These are phyloP conservation scores for Melikaiella ostensackeni DNA, from an alignment of 2,888 invertebrate genomes.

Conservation along the genomic window DNA sequence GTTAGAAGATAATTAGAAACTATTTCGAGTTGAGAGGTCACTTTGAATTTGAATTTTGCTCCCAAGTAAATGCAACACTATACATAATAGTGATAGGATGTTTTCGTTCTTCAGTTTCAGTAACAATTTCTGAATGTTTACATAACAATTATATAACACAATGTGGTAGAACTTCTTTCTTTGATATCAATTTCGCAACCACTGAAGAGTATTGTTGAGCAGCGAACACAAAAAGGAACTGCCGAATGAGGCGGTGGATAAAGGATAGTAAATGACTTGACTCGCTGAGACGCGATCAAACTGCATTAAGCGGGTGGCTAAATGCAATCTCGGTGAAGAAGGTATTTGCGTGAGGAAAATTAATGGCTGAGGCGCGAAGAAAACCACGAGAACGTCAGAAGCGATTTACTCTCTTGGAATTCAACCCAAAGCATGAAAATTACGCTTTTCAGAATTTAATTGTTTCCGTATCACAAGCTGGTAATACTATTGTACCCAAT, in stretches of 20 bases:
- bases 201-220: background rate
- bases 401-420: background rate
- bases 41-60: too few relatives aligned
- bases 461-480: background rate
- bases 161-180: background rate
- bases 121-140: background rate
- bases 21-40: too few relatives aligned
- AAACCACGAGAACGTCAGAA: conserved; percentile 14
- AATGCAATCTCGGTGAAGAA: conserved; percentile 35
- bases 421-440: background rate
- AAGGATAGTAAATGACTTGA: conserved; percentile 11
- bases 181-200: background rate
- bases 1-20: too few relatives aligned
- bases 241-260: background rate
- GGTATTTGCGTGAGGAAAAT: conserved; percentile 38
- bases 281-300: conserved; percentile 37
- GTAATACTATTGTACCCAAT: conserved; percentile 23
- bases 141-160: background rate
- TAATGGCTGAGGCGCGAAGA: conserved; percentile 22
- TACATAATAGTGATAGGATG: too few relatives aligned
- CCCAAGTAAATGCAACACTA: too few relatives aligned
- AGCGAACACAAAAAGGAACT: background rate
- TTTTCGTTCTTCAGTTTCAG: fast-evolving
- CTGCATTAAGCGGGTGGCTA: conserved; percentile 22
- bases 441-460: background rate